Base-by-base conservation (phyloP, 2,888 invertebrate genomes). In the Heliconius erato region DNA sequence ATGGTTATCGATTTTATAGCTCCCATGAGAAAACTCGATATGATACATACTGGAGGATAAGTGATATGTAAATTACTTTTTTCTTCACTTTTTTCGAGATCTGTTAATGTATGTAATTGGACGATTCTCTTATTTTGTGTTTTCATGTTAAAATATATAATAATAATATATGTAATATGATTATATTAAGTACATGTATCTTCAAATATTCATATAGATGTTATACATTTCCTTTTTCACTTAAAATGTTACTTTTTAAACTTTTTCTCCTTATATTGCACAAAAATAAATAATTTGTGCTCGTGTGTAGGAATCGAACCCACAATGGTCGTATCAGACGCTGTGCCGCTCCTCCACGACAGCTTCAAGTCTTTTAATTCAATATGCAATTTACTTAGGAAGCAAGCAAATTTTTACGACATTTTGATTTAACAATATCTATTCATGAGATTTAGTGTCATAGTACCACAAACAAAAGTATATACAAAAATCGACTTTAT, bases 361-460 rank as follows among this genome's bases (percentile, higher is more conserved):
- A 7, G 32, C 28, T 7, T 7, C 11, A 19, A 59, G 3, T 63
- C n/a, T 28, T 72, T 72, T 49, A 72, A 72, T 49, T 44, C 44
- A 72, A 49, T 49, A 7, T 16, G 3, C 72, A 67, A 67, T 67
- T 44, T 72, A n/a, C 71, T 40, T 40, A 71, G 23, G n/a, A 35
- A 63, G n/a, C 85, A 86, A 82, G 74, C 85, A 87, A 88, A 93
- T 93, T 93, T 94, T 94, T 91, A 91, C 91, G 89, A 92, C 90
- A 91, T 94, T 93, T 93, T 92, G 91, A 91, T 91, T 90, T 89
- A 89, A 91, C 93, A 94, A 94, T 94, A 92, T 94, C 93, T 94
- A 94, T 94, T 94, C 93, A 94, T 94, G 94, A 94, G 94, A 90
- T 90, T 88, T 82, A 84, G 89, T 90, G 91, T 89, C 88, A 85